These are phyloP conservation scores for Hybognathus amarus DNA, from an alignment of 2,797 vertebrate species.

Conservation along the genomic window DNA sequence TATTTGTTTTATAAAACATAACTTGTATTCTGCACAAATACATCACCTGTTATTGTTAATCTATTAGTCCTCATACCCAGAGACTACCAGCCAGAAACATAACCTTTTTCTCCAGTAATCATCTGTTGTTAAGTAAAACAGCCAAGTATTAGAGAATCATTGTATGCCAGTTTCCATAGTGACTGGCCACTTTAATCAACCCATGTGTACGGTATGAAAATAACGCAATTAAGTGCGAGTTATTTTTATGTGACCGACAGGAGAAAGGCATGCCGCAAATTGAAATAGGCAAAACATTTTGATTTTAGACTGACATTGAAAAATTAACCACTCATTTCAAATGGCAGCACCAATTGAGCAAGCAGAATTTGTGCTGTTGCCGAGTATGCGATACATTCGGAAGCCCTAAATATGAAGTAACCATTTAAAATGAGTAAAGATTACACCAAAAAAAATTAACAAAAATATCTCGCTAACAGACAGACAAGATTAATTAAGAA, in stretches of 20 bases:
- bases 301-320: slow-evolving; percentile 26
- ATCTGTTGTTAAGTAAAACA: slow-evolving; percentile 52
- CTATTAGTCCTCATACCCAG: slow-evolving; percentile 25
- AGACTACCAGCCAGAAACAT: slow-evolving; percentile 29
- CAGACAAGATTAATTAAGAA: too few relatives aligned
- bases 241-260: slow-evolving; percentile 53
- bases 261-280: neutral
- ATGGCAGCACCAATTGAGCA: neutral
- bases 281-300: slow-evolving; percentile 36
- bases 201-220: slow-evolving; percentile 46
- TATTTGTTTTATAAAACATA: slow-evolving; percentile 24
- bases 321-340: neutral
- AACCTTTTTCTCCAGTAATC: slow-evolving; percentile 48
- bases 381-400: neutral
- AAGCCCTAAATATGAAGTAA: neutral
- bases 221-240: slow-evolving; percentile 52
- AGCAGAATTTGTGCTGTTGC: neutral
- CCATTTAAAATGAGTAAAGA: too few relatives aligned
- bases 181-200: slow-evolving; percentile 54
- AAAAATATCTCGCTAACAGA: too few relatives aligned
- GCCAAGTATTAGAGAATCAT: slow-evolving; percentile 48
- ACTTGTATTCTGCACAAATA: slow-evolving; percentile 49
- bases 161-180: slow-evolving; percentile 56
- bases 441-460: too few relatives aligned
- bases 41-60: slow-evolving; percentile 27